Evolutionary conservation across 2,113 vertebrate species (phyloP).

Genomic region (Indicator maculatus): DNA sequence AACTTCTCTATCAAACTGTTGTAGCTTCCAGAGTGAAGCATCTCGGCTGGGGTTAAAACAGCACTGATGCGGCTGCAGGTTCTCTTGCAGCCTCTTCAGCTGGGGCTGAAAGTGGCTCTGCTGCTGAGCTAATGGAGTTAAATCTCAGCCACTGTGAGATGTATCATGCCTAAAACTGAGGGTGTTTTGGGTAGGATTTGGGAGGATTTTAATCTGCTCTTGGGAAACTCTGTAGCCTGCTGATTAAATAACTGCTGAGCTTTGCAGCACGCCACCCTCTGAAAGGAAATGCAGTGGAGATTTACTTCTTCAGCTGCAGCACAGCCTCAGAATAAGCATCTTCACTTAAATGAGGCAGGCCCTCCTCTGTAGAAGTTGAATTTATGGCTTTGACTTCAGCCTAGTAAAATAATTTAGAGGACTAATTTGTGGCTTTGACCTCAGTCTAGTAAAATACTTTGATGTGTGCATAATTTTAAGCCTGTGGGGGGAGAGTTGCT

Average conservation of each 20-base stretch:
- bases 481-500: neutral
- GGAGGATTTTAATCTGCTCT: neutral
- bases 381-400: neutral
- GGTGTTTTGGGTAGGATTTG: neutral
- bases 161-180: neutral
- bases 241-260: neutral
- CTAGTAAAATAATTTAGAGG: neutral
- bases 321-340: neutral
- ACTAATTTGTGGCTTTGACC: neutral
- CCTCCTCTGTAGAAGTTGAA: neutral
- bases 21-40: neutral
- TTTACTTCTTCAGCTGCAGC: neutral
- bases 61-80: accelerated
- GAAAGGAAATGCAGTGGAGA: neutral
- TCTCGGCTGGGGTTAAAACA: neutral
- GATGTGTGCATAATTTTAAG: accelerated
- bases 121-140: neutral
- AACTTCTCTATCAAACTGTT: accelerated
- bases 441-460: neutral
- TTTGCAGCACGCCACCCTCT: neutral
- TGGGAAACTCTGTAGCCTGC: neutral
- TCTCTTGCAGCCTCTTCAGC: neutral
- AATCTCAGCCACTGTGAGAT: neutral
- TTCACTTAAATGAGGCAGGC: neutral
- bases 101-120: neutral